Evolutionary conservation across 2,113 vertebrate genomes (phyloP).

Genomic region (Tyto alba): DNA sequence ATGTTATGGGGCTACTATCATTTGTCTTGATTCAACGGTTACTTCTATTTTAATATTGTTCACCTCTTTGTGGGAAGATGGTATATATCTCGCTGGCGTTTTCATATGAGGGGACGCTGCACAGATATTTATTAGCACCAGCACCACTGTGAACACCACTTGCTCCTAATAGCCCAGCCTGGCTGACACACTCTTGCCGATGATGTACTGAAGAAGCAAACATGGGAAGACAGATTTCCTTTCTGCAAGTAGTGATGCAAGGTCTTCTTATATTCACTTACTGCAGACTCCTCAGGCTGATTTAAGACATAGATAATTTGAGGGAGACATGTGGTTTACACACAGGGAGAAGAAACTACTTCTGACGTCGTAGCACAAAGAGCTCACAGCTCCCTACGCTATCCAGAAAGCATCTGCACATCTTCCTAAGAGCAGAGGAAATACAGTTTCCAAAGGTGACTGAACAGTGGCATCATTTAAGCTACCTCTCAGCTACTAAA

Average conservation of each 20-base stretch:
- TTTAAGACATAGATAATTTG: neutral
- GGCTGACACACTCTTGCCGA: accelerated
- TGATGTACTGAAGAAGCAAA: neutral
- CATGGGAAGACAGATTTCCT: neutral
- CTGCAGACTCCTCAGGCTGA: neutral
- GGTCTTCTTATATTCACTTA: neutral
- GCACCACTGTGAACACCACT: neutral
- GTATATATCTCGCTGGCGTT: neutral
- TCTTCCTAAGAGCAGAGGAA: neutral
- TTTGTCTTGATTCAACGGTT: neutral
- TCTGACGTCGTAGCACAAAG: neutral
- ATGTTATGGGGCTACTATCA: neutral
- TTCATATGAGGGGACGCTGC: neutral
- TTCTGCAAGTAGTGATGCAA: neutral
- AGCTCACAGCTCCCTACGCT: neutral
- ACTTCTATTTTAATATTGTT: neutral
- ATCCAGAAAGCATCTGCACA: neutral
- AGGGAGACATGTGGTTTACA: neutral
- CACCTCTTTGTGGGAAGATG: neutral
- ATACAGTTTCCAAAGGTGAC: neutral
- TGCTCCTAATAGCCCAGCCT: neutral
- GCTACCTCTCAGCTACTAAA: neutral
- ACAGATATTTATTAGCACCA: neutral
- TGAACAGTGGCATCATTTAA: neutral
- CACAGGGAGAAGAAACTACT: neutral